phyloP scores from a whole-genome alignment of 2,888 invertebrate species.

The Tenodera sinensis region DNA sequence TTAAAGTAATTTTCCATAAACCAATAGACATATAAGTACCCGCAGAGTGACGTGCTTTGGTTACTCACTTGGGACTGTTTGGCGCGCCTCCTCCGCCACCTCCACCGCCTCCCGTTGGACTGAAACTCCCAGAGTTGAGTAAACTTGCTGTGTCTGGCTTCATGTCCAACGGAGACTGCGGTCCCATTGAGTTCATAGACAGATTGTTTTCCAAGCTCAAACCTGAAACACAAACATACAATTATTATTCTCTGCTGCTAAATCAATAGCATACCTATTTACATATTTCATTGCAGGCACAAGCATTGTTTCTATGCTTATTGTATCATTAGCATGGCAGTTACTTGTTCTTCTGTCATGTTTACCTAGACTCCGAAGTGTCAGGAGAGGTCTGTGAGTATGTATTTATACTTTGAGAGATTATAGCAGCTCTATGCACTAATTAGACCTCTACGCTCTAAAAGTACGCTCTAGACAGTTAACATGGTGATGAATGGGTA shows the following conservation, averaged over 20 bases:
- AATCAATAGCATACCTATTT: neutral
- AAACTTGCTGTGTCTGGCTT: conserved; percentile 84
- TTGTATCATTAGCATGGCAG: no score
- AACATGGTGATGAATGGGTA: no score
- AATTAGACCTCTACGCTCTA: no score
- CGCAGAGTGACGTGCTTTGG: conserved; percentile 36
- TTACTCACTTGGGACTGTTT: conserved; percentile 55
- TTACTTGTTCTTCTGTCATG: no score
- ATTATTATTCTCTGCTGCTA: neutral
- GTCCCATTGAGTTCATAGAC: conserved; percentile 64
- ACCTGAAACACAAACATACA: conserved; percentile 51
- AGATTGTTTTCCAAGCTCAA: conserved; percentile 68
- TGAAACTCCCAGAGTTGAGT: conserved; percentile 60
- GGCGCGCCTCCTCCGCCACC: conserved; percentile 44
- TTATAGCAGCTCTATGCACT: no score
- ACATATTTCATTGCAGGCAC: neutral
- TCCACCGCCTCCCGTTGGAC: conserved; percentile 46
- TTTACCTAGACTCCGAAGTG: no score
- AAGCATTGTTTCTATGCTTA: no score
- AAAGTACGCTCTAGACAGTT: no score
- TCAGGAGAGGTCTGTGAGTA: no score
- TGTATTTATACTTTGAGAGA: no score
- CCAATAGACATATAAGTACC: no score
- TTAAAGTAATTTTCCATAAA: no score
- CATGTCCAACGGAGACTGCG: conserved; percentile 82